Evolutionary conservation across 2,797 vertebrate genomes (phyloP).

Genomic region (Dromococcyx pavoninus): DNA sequence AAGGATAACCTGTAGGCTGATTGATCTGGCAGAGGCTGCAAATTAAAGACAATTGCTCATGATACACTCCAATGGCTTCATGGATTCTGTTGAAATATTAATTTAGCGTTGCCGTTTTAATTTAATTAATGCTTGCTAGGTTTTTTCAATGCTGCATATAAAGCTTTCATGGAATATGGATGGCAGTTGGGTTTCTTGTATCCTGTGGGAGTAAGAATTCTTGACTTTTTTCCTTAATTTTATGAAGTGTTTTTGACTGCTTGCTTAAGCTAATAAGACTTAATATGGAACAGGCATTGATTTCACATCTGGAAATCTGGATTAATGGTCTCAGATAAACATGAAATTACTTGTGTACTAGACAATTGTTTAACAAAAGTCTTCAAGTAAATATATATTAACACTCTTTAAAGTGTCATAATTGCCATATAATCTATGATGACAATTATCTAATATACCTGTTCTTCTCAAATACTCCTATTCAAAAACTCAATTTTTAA

Average conservation of each 20-base stretch:
- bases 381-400: neutral
- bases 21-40: conserved; percentile 48
- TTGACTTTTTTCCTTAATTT: conserved; percentile 29
- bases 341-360: neutral
- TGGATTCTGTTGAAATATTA: conserved; percentile 56
- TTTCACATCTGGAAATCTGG: conserved; percentile 44
- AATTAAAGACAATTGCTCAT: conserved; percentile 66
- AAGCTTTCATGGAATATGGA: conserved; percentile 39
- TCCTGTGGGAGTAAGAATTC: conserved; percentile 39
- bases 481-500: neutral
- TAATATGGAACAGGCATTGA: conserved; percentile 41
- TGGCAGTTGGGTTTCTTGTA: conserved; percentile 27
- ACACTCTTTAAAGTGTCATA: neutral
- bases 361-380: conserved; percentile 10
- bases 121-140: conserved; percentile 54
- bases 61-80: conserved; percentile 36
- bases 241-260: conserved; percentile 47
- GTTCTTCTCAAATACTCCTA: neutral
- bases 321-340: conserved; percentile 37
- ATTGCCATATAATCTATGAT: neutral
- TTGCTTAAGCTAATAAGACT: conserved; percentile 9
- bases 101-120: conserved; percentile 62
- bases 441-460: neutral
- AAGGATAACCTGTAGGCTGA: conserved; percentile 47
- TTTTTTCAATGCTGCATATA: conserved; percentile 13